Evolutionary conservation across 2,113 vertebrate genomes (phyloP).

Genomic region (Sebastes fasciatus): DNA sequence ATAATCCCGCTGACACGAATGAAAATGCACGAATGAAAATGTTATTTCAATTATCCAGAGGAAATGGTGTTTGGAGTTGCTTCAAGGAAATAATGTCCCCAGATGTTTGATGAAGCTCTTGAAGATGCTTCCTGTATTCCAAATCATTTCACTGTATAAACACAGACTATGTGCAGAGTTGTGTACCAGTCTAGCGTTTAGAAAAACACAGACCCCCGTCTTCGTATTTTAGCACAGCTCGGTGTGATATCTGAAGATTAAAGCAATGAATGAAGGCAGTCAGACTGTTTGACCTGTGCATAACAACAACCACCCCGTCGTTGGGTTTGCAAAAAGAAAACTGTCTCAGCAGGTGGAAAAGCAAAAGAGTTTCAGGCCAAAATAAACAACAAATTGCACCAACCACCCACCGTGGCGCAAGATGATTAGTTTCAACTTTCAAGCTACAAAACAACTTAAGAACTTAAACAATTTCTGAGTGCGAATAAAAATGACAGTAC

Average conservation of each 20-base stretch:
- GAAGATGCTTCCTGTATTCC: background rate
- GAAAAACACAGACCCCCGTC: background rate
- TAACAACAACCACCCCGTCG: background rate
- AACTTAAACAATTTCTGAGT: background rate
- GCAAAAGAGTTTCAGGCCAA: conserved; percentile 8
- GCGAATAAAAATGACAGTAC: background rate
- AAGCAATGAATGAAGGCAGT: background rate
- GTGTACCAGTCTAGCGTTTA: background rate
- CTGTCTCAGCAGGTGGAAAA: background rate
- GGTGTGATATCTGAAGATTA: background rate
- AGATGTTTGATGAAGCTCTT: conserved; percentile 5
- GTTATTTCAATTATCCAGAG: background rate
- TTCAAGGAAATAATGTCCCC: background rate
- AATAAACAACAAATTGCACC: conserved; percentile 1
- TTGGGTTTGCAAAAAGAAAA: background rate
- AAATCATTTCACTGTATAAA: background rate
- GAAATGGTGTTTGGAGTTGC: conserved; percentile 9
- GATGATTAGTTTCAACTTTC: background rate
- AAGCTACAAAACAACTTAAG: background rate
- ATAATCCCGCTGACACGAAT: background rate
- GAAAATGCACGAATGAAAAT: background rate
- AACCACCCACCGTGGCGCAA: background rate
- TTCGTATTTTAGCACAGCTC: background rate
- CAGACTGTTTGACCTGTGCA: background rate
- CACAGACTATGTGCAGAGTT: background rate